These are phyloP conservation scores for Nerophis lumbriciformis DNA, from an alignment of 2,113 vertebrate genomes.

Conservation along the genomic window DNA sequence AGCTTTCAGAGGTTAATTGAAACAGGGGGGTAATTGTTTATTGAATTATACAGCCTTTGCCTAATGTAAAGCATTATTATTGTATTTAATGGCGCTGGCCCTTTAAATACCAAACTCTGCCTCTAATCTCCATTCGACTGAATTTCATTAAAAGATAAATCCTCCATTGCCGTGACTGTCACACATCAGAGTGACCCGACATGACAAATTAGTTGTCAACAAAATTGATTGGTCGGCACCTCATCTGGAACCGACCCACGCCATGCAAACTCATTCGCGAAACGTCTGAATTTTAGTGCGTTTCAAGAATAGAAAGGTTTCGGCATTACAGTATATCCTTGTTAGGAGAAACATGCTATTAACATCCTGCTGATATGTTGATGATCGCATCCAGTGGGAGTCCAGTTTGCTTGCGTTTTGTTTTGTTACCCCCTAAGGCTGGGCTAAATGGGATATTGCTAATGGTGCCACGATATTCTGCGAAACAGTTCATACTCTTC, in stretches of 20 bases:
- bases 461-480: conserved; percentile 16
- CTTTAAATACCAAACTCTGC: not conserved
- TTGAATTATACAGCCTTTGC: not conserved
- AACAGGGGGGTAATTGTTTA: not conserved
- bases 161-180: not conserved
- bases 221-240: conserved; percentile 67
- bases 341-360: conserved; percentile 12
- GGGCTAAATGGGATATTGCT: conserved; percentile 38
- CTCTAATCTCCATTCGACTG: conserved; percentile 8
- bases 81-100: not conserved
- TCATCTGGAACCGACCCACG: conserved; percentile 67
- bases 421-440: conserved; percentile 14
- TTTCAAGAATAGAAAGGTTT: not conserved
- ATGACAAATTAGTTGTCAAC: conserved; percentile 72
- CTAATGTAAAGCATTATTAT: not conserved
- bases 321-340: conserved; percentile 15
- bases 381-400: conserved; percentile 26
- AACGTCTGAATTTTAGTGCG: not conserved
- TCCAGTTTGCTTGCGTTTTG: not conserved
- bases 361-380: conserved; percentile 27
- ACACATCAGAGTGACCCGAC: conserved; percentile 49
- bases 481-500: conserved; percentile 9
- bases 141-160: conserved; percentile 16
- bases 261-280: conserved; percentile 37
- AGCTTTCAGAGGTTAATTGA: not conserved